Percentiles rank a stretch among this genome's conserved stretches.
These are phyloP conservation scores for Diarsia dahlii DNA, from an alignment of 2,888 invertebrate genomes.

Conservation along the genomic window DNA sequence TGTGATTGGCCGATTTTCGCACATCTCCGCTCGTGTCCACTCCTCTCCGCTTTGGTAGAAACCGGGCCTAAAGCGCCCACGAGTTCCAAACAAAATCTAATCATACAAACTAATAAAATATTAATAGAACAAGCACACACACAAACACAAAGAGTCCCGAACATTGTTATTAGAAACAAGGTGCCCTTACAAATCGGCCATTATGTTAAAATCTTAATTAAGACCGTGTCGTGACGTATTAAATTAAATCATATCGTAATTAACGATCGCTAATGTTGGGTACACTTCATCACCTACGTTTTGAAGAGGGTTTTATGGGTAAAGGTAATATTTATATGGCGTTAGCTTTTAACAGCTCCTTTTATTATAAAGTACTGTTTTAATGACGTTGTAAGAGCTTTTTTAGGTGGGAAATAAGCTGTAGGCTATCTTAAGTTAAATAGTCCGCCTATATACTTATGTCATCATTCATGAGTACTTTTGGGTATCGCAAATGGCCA, in stretches of 20 bases:
- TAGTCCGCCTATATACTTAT: no score
- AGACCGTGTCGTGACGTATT: constrained; percentile 31
- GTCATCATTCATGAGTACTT: no score
- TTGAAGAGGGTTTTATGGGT: constrained; percentile 40
- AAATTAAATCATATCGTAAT: constrained; percentile 50
- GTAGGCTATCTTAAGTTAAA: no score
- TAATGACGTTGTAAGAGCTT: neutral
- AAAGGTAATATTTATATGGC: constrained; percentile 22
- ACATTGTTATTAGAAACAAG: constrained; percentile 34
- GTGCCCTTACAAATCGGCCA: constrained; percentile 31
- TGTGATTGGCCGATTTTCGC: no score
- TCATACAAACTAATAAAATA: no score
- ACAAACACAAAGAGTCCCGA: neutral
- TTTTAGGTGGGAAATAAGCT: no score
- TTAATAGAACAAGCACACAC: neutral
- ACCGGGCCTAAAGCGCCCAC: no score
- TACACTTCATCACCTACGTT: constrained; percentile 39
- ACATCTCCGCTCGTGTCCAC: no score
- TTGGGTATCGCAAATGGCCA: no score
- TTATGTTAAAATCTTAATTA: constrained; percentile 53
- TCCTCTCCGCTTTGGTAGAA: no score
- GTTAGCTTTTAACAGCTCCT: constrained; percentile 24
- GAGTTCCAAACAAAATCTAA: neutral
- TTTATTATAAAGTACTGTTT: constrained; percentile 14
- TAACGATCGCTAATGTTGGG: constrained; percentile 47